Base-by-base conservation (phyloP, 2,797 vertebrate genomes). In the Kryptolebias ocellatus region DNA sequence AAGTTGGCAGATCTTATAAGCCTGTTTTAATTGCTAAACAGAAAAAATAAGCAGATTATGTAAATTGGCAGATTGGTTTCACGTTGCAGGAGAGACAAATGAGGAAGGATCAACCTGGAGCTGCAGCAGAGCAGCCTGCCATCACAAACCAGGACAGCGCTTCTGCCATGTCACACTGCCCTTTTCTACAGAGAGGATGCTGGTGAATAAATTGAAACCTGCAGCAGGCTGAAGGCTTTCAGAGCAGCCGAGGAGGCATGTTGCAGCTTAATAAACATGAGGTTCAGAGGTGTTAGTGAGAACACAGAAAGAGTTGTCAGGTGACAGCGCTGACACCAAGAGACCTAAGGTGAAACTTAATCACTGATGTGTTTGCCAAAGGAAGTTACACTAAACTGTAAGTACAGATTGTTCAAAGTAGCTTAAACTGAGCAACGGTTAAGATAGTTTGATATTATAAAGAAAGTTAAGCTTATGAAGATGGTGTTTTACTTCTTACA, bases 11-110 rank as follows among this genome's bases (percentile, higher is more conserved):
- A 17, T n/a, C 4, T 17, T 46, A 4, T 17, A 42, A 42, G 11
- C n/a, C 18, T 15, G 12, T 42, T 20, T 24, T 24, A 56, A 34
- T 5, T 39, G 12, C n/a, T 84, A 87, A 65, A 78, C 69, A 70
- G 79, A 53, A 55, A 69, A 77, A 73, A 67, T 69, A 47, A 6
- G 70, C 60, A 78, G 76, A 59, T 80, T 79, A 67, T 76, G 84
- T 76, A 80, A 87, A 87, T 71, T 83, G 81, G 77, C 78, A 78
- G 70, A 24, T 47, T 65, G 79, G 81, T 73, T 83, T 83, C 74
- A 54, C 65, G 45, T 79, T 84, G 64, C 67, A 50, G 54, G 67
- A 86, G 42, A 79, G 63, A 68, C 67, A 80, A 64, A 65, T 54
- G 31, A 69, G 64, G 58, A 67, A 49, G 59, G 47, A 62, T 70